phyloP scores from a whole-genome alignment of 2,113 vertebrate species.

The Tauraco erythrolophus region DNA sequence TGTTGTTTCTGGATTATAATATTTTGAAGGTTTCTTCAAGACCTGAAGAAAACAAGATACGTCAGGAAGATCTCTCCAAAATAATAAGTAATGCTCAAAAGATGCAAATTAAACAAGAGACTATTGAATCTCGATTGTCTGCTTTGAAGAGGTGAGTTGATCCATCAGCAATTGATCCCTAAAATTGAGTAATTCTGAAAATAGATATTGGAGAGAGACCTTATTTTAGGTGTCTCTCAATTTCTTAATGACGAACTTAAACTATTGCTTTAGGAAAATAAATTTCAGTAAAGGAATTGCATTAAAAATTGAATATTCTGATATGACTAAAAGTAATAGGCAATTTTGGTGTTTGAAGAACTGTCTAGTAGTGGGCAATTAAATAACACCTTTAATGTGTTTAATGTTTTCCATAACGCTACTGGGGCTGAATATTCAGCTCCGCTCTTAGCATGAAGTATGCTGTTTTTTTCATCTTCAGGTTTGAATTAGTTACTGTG shows the following conservation, averaged over 20 bases:
- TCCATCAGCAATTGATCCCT: neutral
- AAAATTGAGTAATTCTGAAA: neutral
- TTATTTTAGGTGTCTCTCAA: neutral
- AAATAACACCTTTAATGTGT: neutral
- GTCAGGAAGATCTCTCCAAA: conserved; percentile 91
- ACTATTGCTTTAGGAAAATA: neutral
- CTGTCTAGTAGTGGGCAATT: neutral
- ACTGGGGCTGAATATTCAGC: neutral
- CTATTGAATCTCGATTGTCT: conserved; percentile 86
- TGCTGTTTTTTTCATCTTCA: neutral
- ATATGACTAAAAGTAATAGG: neutral
- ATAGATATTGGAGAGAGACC: neutral
- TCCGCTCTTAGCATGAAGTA: neutral
- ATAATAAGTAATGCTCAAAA: conserved; percentile 91
- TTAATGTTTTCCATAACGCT: neutral
- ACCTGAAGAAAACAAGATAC: conserved; percentile 91
- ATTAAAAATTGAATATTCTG: neutral
- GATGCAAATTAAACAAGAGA: conserved; percentile 92
- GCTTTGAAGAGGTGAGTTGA: conserved; percentile 87
- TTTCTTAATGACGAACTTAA: neutral
- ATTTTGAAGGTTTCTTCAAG: conserved; percentile 88
- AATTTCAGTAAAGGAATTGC: neutral
- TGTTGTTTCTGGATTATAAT: conserved; percentile 3
- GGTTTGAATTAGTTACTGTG: neutral
- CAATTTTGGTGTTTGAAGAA: neutral